Evolutionary conservation across 2,888 invertebrate species (phyloP).

Genomic region (Carcina quercana): DNA sequence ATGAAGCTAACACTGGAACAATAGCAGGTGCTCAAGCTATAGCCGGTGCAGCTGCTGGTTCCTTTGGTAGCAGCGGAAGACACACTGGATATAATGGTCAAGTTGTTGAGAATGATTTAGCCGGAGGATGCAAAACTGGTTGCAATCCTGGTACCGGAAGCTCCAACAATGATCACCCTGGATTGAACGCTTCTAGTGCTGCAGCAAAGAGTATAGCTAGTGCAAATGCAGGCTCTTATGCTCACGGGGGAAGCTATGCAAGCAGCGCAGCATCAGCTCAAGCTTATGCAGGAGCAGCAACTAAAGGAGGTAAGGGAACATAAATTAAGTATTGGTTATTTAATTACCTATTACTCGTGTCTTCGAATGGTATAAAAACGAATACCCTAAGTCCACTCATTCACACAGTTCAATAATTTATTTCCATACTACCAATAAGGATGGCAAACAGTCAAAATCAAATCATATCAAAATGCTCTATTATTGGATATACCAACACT

Average conservation of each 20-base stretch:
- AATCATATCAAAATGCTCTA: too few relatives aligned
- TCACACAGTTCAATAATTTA: too few relatives aligned
- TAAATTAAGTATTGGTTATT: too few relatives aligned
- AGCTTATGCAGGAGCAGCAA: slow-evolving; percentile 42
- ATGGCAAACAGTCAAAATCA: too few relatives aligned
- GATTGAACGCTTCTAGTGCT: slow-evolving; percentile 24
- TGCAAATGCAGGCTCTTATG: slow-evolving; percentile 25
- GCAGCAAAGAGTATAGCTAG: slow-evolving; percentile 40
- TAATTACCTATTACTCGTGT: too few relatives aligned
- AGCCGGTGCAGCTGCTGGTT: slow-evolving; percentile 31
- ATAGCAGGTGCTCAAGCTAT: slow-evolving; percentile 25
- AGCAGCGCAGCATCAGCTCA: slow-evolving; percentile 52
- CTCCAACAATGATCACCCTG: slow-evolving; percentile 10
- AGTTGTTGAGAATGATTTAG: slow-evolving; percentile 17
- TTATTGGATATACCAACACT: too few relatives aligned
- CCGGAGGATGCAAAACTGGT: slow-evolving; percentile 32
- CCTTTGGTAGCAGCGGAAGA: slow-evolving; percentile 24
- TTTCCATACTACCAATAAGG: too few relatives aligned
- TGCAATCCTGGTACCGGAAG: slow-evolving; percentile 22
- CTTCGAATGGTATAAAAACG: too few relatives aligned
- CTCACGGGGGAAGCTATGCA: slow-evolving; percentile 38
- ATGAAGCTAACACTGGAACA: slow-evolving; percentile 15
- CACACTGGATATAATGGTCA: slow-evolving; percentile 9
- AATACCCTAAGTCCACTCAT: too few relatives aligned
- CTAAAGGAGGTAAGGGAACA: slow-evolving; percentile 58